A percentile compares a stretch with the other conserved stretches of the same genome.
Evolutionary conservation across 2,113 vertebrate genomes (phyloP).

Genomic region (Lonchura striata): DNA sequence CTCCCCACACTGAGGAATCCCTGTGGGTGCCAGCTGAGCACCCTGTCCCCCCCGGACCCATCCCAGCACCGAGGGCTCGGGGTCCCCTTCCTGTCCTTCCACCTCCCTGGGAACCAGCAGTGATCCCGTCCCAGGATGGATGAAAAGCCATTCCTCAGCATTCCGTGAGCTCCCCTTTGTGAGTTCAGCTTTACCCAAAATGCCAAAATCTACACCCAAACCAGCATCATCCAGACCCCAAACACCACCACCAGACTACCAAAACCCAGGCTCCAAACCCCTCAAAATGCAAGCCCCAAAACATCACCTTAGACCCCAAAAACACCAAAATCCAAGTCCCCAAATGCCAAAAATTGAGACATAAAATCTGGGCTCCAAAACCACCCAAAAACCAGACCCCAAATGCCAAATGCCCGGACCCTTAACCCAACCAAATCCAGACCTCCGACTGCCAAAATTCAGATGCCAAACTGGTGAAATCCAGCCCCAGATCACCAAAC

Average conservation of each 20-base stretch:
- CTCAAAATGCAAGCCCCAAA: not conserved
- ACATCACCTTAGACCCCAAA: not conserved
- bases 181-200: not conserved
- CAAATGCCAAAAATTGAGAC: not conserved
- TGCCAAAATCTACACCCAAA: not conserved
- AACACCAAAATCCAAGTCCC: not conserved
- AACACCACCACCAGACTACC: not conserved
- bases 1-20: no score
- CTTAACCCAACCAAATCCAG: not conserved
- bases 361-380: not conserved
- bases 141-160: not conserved
- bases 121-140: rapidly evolving
- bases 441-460: not conserved
- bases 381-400: not conserved
- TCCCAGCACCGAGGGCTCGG: rapidly evolving
- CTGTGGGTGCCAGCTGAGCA: not conserved
- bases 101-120: not conserved
- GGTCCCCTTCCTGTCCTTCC: not conserved
- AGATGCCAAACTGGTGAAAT: not conserved
- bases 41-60: not conserved
- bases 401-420: not conserved
- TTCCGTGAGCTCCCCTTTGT: rapidly evolving
- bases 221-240: not conserved
- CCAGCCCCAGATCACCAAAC: not conserved
- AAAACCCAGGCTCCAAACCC: not conserved